Conservation (phyloP, 2,797 vertebrate species). For the Cyprinodon diabolis region DNA sequence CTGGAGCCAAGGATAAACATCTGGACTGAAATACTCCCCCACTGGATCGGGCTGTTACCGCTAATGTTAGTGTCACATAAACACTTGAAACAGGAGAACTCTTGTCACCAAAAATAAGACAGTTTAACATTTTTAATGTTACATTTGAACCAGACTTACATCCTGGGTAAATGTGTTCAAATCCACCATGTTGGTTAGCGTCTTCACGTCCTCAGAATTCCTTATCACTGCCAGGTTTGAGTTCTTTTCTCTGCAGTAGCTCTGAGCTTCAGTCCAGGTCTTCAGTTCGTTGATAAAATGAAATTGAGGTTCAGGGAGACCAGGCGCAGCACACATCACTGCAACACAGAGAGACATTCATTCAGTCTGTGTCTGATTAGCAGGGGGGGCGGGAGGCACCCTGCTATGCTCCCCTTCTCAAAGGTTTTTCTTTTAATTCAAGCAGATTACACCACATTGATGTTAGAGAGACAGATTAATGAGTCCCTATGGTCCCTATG, state of each 20-base stretch:
- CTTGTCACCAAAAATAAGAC: background rate
- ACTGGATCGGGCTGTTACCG: too few species aligned
- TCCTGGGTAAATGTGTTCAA: background rate
- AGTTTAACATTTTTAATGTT: background rate
- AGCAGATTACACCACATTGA: too few species aligned
- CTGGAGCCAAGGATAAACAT: too few species aligned
- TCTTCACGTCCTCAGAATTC: slow-evolving; percentile 13
- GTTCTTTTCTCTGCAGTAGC: slow-evolving; percentile 4
- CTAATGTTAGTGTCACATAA: too few species aligned
- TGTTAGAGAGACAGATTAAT: too few species aligned
- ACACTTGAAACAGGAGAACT: too few species aligned
- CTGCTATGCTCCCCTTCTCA: too few species aligned
- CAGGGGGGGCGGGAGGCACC: too few species aligned
- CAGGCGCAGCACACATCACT: slow-evolving; percentile 22
- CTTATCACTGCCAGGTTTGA: slow-evolving; percentile 38
- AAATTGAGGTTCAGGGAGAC: background rate
- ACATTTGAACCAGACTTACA: background rate
- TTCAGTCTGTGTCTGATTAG: too few species aligned
- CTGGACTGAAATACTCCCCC: too few species aligned
- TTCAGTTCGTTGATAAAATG: slow-evolving; percentile 21
- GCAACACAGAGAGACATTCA: background rate
- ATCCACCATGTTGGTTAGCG: slow-evolving; percentile 6
- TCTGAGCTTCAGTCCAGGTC: slow-evolving; percentile 26
- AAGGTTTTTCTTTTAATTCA: too few species aligned
- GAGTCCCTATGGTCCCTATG: too few species aligned